phyloP scores from a whole-genome alignment of 1,140 invertebrate genomes.

The Lepidurus arcticus region DNA sequence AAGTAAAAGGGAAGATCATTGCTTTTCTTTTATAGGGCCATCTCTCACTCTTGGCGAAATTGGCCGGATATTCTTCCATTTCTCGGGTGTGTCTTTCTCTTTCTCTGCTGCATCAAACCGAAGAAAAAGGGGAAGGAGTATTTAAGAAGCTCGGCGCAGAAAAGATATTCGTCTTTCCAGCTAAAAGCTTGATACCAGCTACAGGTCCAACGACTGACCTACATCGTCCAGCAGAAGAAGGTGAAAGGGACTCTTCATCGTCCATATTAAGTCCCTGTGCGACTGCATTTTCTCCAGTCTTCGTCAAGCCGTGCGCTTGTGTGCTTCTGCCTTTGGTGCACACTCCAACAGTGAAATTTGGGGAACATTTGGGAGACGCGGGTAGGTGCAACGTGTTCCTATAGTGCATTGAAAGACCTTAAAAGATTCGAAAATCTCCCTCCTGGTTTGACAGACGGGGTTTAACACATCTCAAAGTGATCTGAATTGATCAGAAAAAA shows the following conservation, averaged over 20 bases:
- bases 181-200: background rate
- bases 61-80: background rate
- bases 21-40: background rate
- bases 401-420: background rate
- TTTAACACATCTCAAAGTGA: background rate
- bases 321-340: background rate
- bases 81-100: too few species aligned
- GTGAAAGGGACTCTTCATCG: conserved; percentile 6
- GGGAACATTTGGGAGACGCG: too few species aligned
- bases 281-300: background rate
- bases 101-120: too few species aligned
- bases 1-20: background rate
- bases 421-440: background rate
- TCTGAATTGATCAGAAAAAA: background rate
- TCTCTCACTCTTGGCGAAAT: background rate
- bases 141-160: background rate
- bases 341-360: too few species aligned
- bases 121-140: background rate
- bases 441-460: background rate
- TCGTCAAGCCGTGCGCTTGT: background rate
- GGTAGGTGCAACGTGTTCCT: background rate
- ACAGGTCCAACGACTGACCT: conserved; percentile 3
- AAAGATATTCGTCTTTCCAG: background rate
- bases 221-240: conserved; percentile 2
- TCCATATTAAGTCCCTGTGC: conserved; percentile 3